Evolutionary conservation across 2,797 vertebrate species (phyloP).

Genomic region (Graptemys geographica): DNA sequence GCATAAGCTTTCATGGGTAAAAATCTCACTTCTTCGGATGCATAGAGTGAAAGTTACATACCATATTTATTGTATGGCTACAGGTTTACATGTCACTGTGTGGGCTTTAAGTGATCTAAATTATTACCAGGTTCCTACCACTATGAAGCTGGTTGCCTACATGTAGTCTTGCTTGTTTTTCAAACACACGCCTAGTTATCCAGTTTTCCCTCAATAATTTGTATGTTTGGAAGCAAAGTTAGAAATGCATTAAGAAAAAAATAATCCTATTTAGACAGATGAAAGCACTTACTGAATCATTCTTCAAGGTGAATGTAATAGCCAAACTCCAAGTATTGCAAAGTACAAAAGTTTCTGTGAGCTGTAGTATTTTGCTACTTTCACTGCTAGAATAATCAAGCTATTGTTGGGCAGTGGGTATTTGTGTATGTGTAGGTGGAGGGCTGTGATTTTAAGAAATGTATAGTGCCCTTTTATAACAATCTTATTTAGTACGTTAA

Average conservation of each 20-base stretch:
- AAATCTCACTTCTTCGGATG: too few relatives aligned
- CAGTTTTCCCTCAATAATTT: conserved; percentile 38
- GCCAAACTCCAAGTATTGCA: conserved; percentile 36
- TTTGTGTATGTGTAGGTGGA: neutral
- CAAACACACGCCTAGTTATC: conserved; percentile 48
- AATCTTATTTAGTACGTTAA: conserved; percentile 24
- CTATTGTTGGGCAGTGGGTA: conserved; percentile 42
- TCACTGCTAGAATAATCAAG: conserved; percentile 54
- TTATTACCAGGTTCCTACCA: conserved; percentile 52
- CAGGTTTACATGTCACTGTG: conserved; percentile 45
- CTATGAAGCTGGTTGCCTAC: neutral
- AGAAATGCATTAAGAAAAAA: conserved; percentile 39
- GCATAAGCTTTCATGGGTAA: too few relatives aligned
- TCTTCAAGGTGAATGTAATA: conserved; percentile 34
- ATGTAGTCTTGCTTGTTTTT: conserved; percentile 57
- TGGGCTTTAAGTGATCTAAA: conserved; percentile 34
- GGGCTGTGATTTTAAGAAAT: conserved; percentile 1
- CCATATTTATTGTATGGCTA: conserved; percentile 19
- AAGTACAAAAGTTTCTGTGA: conserved; percentile 51
- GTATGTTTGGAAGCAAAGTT: conserved; percentile 57
- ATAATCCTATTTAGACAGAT: conserved; percentile 41
- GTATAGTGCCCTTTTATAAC: neutral
- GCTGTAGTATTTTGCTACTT: conserved; percentile 59
- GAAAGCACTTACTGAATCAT: conserved; percentile 44
- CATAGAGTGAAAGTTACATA: too few relatives aligned